Percentiles rank a stretch among this genome's conserved stretches.
These are phyloP conservation scores for Lasioglossum marginatum DNA, from an alignment of 2,888 invertebrate species.

Conservation along the genomic window DNA sequence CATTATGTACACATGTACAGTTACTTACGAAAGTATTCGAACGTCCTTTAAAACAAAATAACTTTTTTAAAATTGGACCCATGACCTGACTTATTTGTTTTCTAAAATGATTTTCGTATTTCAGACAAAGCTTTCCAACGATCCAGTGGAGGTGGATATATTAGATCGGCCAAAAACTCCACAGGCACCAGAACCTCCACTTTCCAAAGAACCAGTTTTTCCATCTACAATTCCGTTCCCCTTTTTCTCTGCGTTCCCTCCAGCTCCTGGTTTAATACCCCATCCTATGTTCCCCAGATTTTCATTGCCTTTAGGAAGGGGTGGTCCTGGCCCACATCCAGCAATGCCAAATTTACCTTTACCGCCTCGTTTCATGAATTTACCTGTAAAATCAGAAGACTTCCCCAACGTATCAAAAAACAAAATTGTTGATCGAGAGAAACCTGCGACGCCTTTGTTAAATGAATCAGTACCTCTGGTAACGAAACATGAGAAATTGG, in stretches of 20 bases:
- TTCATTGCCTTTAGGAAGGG: constrained; percentile 83
- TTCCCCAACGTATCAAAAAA: constrained; percentile 79
- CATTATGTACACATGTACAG: constrained; percentile 23
- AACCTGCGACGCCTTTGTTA: constrained; percentile 85
- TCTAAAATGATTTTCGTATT: constrained; percentile 60
- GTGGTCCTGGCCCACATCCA: constrained; percentile 86
- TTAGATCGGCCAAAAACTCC: constrained; percentile 83
- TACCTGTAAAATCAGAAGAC: constrained; percentile 86
- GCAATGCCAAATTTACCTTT: constrained; percentile 87
- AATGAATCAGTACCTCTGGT: constrained; percentile 82
- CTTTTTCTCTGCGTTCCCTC: constrained; percentile 81
- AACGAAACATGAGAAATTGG: constrained; percentile 80
- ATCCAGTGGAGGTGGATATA: constrained; percentile 74
- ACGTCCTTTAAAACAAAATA: too few species aligned
- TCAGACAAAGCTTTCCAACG: constrained; percentile 74
- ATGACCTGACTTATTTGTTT: neutral
- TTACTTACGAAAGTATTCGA: neutral
- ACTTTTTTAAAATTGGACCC: too few species aligned
- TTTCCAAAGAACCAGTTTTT: constrained; percentile 83
- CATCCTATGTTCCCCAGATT: constrained; percentile 86
- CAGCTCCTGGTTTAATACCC: constrained; percentile 88
- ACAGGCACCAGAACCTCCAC: constrained; percentile 79
- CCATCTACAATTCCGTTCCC: constrained; percentile 85
- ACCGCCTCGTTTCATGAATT: constrained; percentile 87
- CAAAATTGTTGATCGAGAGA: constrained; percentile 86